A percentile compares a stretch with the other conserved stretches of the same genome.
Conservation (phyloP, 92 coral and sea anemone species). For the Zoanthus solanderi region DNA sequence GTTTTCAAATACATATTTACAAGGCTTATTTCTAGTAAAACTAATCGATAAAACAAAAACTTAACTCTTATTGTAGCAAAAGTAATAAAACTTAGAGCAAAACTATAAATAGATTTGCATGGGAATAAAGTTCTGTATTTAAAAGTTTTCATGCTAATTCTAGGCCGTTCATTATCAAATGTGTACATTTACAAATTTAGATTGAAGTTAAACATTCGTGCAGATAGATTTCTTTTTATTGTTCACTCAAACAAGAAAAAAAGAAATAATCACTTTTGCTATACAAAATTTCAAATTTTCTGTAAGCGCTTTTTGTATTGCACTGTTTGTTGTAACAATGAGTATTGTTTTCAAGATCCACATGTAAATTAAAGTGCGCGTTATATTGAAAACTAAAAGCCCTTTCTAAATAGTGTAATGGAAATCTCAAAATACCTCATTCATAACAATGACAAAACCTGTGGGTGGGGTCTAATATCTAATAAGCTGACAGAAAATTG, state of each 20-base stretch:
- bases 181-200: neutral
- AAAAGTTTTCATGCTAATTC: neutral
- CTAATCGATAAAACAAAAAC: too few relatives aligned
- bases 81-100: too few relatives aligned
- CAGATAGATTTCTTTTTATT: neutral
- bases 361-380: neutral
- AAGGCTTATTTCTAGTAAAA: too few relatives aligned
- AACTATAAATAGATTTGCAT: too few relatives aligned
- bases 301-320: neutral
- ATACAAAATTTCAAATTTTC: neutral
- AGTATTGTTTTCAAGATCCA: conserved; percentile 12
- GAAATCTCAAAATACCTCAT: neutral
- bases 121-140: too few relatives aligned
- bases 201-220: neutral
- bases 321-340: neutral
- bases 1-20: too few relatives aligned
- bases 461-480: neutral
- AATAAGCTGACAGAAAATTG: neutral
- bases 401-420: conserved; percentile 18
- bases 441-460: conserved; percentile 17
- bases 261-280: neutral
- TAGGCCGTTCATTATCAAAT: neutral
- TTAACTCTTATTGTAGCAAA: too few relatives aligned
- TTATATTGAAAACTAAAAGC: neutral
- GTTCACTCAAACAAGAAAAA: neutral